Evolutionary conservation across 2,113 vertebrate species (phyloP), one percentile per base, ranked within the genome.

Genomic region (Chelonoidis abingdonii): DNA sequence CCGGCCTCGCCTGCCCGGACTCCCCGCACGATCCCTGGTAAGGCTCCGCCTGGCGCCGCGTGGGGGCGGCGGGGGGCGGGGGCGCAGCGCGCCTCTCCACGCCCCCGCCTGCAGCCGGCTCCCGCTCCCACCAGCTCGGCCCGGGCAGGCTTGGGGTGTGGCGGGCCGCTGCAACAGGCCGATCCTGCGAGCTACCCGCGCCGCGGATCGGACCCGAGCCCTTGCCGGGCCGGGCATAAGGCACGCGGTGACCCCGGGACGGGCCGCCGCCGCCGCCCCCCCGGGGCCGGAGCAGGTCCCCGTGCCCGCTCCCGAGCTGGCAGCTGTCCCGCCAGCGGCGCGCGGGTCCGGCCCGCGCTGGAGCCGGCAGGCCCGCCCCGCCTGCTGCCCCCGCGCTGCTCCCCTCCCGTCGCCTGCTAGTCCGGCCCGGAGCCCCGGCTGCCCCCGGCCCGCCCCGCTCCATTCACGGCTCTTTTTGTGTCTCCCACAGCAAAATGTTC

Each of bases 11-110:
- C 98, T 98, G 98, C 97, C 97, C 99, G 98, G 99, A 99, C 98
- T 99, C 99, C 95, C 99, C 99, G 86, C 99, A 99, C 98, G 99
- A 99, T 97, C 99, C 99, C 98, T 99, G 99, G 99, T 99, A 99
- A 98, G 95, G 54, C 92, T 56, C 85, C 27, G 52, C 96, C 89
- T 44, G 44, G 44, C 44, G 44, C 92, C 93, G 52, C 27, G 88
- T n/a, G n/a, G n/a, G n/a, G n/a, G n/a, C 62, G 9, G 54, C 86
- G 83, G 91, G 89, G 96, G 93, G 90, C 92, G 56, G n/a, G 31
- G 11, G 50, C 50, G 44, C 29, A 41, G 93, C 94, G 96, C 89
- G 88, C 91, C 91, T 89, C 83, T 92, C 91, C 87, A 96, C 95
- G 86, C 87, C 89, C 97, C 97, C 96, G 87, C 92, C 94, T 92